Conservation (phyloP, 2,113 vertebrate genomes). For the Campylorhamphus procurvoides region DNA sequence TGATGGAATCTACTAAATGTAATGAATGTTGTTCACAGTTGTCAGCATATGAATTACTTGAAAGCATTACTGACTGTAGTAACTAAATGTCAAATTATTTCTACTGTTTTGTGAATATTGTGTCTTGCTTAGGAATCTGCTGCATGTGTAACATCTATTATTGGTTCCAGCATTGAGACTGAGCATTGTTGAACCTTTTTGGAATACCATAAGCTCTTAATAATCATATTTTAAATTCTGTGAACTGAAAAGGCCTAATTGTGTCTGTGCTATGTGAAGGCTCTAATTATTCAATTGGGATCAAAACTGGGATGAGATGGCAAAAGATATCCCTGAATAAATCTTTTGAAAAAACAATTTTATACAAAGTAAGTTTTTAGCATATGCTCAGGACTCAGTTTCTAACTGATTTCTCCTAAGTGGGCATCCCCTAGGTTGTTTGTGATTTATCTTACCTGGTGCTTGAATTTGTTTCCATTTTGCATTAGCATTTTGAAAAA, state of each 20-base stretch:
- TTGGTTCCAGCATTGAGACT: neutral
- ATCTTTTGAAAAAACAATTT: neutral
- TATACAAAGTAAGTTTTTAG: neutral
- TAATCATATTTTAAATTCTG: neutral
- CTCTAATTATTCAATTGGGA: neutral
- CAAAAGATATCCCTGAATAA: neutral
- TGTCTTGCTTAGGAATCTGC: neutral
- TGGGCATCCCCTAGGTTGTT: neutral
- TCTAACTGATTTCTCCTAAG: neutral
- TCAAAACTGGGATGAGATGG: neutral
- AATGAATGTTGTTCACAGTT: neutral
- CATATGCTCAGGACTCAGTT: neutral
- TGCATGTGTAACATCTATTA: neutral
- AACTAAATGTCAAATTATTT: neutral
- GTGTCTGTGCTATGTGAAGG: neutral
- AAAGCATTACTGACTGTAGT: neutral
- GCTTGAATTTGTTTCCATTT: neutral
- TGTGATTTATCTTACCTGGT: neutral
- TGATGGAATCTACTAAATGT: neutral
- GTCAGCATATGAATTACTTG: neutral
- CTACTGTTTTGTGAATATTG: neutral
- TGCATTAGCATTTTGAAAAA: neutral
- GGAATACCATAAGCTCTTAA: neutral
- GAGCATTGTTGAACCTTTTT: neutral
- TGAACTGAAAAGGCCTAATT: neutral